Conservation (phyloP, 2,113 vertebrate genomes). For the Tragelaphus strepsiceros region DNA sequence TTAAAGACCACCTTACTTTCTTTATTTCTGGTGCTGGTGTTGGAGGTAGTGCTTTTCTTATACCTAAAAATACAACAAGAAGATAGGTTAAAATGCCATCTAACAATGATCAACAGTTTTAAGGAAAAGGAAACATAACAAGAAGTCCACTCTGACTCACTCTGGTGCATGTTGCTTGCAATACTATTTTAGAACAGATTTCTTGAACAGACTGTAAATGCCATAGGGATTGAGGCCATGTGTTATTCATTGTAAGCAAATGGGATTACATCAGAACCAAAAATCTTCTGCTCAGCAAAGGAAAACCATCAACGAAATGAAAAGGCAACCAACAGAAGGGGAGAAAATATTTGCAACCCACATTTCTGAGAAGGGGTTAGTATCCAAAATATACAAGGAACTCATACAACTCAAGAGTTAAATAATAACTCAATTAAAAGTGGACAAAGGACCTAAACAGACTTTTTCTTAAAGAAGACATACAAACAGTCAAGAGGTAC, state of each 20-base stretch:
- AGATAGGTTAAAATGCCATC: background rate
- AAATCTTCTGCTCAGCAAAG: background rate
- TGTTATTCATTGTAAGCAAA: background rate
- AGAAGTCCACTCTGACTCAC: background rate
- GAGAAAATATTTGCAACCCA: background rate
- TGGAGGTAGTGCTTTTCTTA: slow-evolving; percentile 85
- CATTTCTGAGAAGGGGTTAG: background rate
- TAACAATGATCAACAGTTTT: background rate
- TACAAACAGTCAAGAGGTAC: background rate
- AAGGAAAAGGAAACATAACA: background rate
- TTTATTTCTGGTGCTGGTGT: slow-evolving; percentile 85
- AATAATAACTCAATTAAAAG: background rate
- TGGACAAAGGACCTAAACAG: background rate
- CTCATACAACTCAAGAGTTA: background rate
- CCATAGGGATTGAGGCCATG: background rate
- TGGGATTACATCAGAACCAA: background rate
- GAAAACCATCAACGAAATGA: background rate
- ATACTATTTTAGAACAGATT: background rate
- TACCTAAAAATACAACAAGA: slow-evolving; percentile 79
- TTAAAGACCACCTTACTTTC: slow-evolving; percentile 76
- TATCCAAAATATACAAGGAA: background rate
- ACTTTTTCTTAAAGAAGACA: background rate
- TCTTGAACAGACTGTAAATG: background rate
- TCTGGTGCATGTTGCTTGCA: background rate
- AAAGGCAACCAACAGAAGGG: background rate